Conservation (phyloP, 2,113 vertebrate genomes). For the Accipiter virgatus region DNA sequence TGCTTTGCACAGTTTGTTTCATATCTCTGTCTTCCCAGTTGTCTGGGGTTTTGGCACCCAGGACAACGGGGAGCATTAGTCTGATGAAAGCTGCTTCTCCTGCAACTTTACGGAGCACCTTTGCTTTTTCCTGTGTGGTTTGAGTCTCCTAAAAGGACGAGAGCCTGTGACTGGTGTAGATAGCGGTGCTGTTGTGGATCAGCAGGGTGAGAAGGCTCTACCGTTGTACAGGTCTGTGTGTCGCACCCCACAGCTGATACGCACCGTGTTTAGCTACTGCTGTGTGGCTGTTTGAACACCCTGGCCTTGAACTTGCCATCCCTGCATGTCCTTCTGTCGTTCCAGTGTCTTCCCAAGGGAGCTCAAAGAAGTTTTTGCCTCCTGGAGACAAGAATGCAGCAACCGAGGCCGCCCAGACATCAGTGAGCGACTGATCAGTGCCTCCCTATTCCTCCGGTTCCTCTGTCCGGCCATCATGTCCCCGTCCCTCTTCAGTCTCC, state of each 20-base stretch:
- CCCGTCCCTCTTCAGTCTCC: slow-evolving; percentile 93
- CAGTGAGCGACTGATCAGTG: slow-evolving; percentile 97
- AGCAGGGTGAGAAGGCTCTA: neutral
- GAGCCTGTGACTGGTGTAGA: neutral
- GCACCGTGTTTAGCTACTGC: neutral
- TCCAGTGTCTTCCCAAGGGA: slow-evolving; percentile 94
- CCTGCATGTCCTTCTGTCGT: neutral
- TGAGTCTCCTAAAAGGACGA: neutral
- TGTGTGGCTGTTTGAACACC: neutral
- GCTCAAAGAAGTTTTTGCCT: slow-evolving; percentile 97
- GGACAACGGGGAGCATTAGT: neutral
- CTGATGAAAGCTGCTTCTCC: neutral
- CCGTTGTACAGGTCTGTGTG: neutral
- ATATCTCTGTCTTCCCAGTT: neutral
- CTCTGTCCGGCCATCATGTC: slow-evolving; percentile 99
- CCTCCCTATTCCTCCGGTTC: slow-evolving; percentile 95
- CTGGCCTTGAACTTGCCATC: neutral
- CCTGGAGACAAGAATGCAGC: slow-evolving; percentile 95
- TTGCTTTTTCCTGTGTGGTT: neutral
- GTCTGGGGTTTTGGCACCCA: neutral
- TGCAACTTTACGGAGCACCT: neutral
- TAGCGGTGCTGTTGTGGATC: neutral
- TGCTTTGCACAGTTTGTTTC: neutral
- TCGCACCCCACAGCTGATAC: accelerated
- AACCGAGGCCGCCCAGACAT: slow-evolving; percentile 94